Conservation (phyloP, 2,888 invertebrate species). For the Amblyjoppa proteus region DNA sequence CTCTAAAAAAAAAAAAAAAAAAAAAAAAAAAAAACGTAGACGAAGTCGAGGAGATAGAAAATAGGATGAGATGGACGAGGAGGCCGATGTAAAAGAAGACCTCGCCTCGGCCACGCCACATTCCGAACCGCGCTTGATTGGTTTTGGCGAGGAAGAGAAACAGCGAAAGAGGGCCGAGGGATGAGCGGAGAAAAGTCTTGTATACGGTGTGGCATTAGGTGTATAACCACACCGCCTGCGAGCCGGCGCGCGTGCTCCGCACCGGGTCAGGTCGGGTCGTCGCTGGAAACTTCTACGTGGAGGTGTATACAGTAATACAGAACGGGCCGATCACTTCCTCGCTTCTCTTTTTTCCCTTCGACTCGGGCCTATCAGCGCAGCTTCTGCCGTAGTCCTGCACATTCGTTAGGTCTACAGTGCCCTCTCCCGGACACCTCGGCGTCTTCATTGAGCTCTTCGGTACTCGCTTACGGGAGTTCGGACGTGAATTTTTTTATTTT, state of each 20-base stretch:
- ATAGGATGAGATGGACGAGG: conserved; percentile 28
- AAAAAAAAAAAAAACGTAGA: conserved; percentile 7
- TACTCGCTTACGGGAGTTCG: conserved; percentile 10
- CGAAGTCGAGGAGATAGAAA: conserved; percentile 25
- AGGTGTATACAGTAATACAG: conserved; percentile 46
- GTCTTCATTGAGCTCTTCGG: conserved; percentile 53
- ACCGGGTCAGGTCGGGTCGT: conserved; percentile 78
- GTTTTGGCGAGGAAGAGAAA: conserved; percentile 75
- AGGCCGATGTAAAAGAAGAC: conserved; percentile 48
- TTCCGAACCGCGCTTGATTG: conserved; percentile 81
- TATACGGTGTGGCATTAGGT: conserved; percentile 50
- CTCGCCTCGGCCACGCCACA: conserved; percentile 74
- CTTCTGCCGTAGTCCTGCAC: conserved; percentile 22
- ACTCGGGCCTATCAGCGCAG: conserved; percentile 21
- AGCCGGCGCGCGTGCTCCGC: conserved; percentile 70
- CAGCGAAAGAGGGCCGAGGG: conserved; percentile 30
- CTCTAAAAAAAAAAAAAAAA: conserved; percentile 6
- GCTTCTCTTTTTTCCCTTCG: conserved; percentile 46
- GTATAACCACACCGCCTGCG: conserved; percentile 67
- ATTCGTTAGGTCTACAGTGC: conserved; percentile 20
- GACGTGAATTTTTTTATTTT: background rate
- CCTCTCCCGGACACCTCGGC: conserved; percentile 9
- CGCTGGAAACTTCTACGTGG: conserved; percentile 74
- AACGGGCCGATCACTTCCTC: conserved; percentile 55
- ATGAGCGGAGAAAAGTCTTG: conserved; percentile 30